Conservation (phyloP, 1,140 invertebrate genomes). For the Fopius arisanus region DNA sequence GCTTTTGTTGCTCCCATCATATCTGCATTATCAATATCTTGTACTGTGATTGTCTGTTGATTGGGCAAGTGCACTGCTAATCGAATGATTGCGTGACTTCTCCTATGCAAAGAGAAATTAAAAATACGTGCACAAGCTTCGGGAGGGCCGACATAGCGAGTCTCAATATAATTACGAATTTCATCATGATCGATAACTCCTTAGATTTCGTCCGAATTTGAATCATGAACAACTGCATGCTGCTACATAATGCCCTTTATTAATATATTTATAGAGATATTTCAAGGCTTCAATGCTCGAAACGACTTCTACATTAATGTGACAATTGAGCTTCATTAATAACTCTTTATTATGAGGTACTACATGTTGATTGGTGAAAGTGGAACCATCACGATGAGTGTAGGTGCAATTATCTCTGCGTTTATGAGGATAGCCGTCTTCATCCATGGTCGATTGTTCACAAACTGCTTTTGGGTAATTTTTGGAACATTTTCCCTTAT, state of each 20-base stretch:
- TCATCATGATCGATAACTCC: background rate
- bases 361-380: constrained; percentile 7
- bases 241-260: constrained; percentile 19
- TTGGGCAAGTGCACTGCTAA: constrained; percentile 6
- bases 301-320: constrained; percentile 22
- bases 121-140: constrained; percentile 2
- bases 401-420: constrained; percentile 5
- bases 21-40: background rate
- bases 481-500: too few relatives aligned
- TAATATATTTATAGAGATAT: constrained; percentile 23
- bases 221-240: too few relatives aligned
- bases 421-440: constrained; percentile 33
- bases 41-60: constrained; percentile 2
- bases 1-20: too few relatives aligned
- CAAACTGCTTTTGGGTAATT: constrained; percentile 42
- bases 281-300: background rate
- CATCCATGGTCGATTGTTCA: constrained; percentile 37
- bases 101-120: background rate
- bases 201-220: background rate
- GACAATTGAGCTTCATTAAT: constrained; percentile 24
- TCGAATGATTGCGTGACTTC: background rate
- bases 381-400: background rate
- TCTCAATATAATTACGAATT: background rate
- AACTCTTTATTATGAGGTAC: constrained; percentile 20
- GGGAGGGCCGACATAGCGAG: background rate